A percentile compares a stretch with the other conserved stretches of the same genome.
Evolutionary conservation across 1,140 invertebrate species (phyloP).

Genomic region (Drosophila albomicans): DNA sequence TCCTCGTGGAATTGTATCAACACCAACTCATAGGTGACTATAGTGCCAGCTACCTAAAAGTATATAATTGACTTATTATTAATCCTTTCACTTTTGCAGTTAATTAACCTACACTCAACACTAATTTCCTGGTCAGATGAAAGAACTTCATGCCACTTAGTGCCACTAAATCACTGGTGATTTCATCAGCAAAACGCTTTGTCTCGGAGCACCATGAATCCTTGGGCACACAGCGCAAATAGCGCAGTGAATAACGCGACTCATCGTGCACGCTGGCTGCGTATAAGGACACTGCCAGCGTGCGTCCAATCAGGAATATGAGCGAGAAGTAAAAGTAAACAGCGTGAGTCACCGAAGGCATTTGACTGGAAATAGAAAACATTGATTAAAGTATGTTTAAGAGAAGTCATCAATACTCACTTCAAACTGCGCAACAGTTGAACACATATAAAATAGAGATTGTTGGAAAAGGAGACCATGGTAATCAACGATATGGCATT

Average conservation of each 20-base stretch:
- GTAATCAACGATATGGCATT: slow-evolving; percentile 80
- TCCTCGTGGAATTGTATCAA: slow-evolving; percentile 85
- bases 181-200: slow-evolving; percentile 87
- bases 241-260: slow-evolving; percentile 86
- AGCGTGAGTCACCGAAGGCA: slow-evolving; percentile 75
- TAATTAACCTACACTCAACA: slow-evolving; percentile 84
- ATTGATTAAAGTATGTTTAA: not conserved
- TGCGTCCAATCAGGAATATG: slow-evolving; percentile 87
- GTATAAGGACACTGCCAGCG: slow-evolving; percentile 87
- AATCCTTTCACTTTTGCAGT: not conserved
- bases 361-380: slow-evolving; percentile 55
- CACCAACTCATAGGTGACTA: slow-evolving; percentile 88
- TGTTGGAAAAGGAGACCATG: slow-evolving; percentile 83
- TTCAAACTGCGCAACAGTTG: slow-evolving; percentile 77
- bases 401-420: slow-evolving; percentile 43
- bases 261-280: slow-evolving; percentile 88
- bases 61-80: not conserved
- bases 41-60: slow-evolving; percentile 86
- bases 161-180: slow-evolving; percentile 87
- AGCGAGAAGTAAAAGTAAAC: slow-evolving; percentile 89
- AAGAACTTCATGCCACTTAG: slow-evolving; percentile 88
- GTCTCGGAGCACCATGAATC: slow-evolving; percentile 87
- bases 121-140: slow-evolving; percentile 87
- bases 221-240: slow-evolving; percentile 87
- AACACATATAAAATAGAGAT: slow-evolving; percentile 83